Conservation (phyloP, 2,888 invertebrate genomes). For the Cyaniris semiargus region DNA sequence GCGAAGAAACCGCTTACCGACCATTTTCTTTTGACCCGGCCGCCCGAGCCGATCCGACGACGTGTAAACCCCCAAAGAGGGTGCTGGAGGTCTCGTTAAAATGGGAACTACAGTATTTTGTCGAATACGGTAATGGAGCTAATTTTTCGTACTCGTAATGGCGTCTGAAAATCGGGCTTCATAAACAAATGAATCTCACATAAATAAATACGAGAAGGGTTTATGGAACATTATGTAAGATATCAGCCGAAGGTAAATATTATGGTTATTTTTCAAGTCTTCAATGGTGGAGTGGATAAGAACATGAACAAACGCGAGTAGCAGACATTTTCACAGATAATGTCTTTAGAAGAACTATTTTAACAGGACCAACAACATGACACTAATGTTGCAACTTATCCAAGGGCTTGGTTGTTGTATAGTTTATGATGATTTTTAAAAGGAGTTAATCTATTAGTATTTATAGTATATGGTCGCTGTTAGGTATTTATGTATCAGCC, state of each 20-base stretch:
- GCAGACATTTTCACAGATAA: no score
- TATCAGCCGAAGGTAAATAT: background rate
- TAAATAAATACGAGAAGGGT: constrained; percentile 43
- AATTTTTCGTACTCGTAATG: constrained; percentile 57
- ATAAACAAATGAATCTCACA: constrained; percentile 48
- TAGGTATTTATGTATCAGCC: no score
- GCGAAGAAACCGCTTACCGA: constrained; percentile 43
- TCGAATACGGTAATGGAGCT: constrained; percentile 56
- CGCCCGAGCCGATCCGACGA: no score
- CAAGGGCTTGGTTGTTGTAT: no score
- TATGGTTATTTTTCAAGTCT: background rate
- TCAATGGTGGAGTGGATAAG: no score
- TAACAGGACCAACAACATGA: no score
- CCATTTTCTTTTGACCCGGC: constrained; percentile 39
- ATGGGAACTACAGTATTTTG: constrained; percentile 46
- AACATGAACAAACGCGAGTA: no score
- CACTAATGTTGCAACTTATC: no score
- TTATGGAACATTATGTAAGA: background rate
- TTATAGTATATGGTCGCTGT: no score
- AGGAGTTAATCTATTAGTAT: no score
- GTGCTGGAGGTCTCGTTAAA: constrained; percentile 41
- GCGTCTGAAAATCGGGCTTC: constrained; percentile 52
- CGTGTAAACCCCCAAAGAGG: constrained; percentile 32
- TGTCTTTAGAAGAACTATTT: no score
- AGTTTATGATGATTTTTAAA: no score